Percentiles rank a stretch among this genome's conserved stretches.
These are phyloP conservation scores for Gymnogyps californianus DNA, from an alignment of 2,113 vertebrate genomes.

Conservation along the genomic window DNA sequence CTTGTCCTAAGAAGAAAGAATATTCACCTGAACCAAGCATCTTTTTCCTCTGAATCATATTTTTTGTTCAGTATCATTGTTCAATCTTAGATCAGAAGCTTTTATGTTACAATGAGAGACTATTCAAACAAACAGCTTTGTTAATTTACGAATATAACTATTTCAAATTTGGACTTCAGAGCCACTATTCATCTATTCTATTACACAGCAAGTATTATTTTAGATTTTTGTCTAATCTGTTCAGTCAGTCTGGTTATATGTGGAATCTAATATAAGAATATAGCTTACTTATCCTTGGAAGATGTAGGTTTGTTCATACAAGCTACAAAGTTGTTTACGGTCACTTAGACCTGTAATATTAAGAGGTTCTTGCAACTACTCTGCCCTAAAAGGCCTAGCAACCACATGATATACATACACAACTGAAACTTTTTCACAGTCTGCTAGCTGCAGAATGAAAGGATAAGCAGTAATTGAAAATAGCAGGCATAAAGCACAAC, in stretches of 20 bases:
- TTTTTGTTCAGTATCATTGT: neutral
- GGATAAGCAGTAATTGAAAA: constrained; percentile 13
- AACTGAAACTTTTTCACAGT: neutral
- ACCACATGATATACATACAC: neutral
- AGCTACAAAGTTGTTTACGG: neutral
- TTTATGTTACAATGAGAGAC: neutral
- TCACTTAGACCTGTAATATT: neutral
- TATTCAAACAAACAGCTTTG: neutral
- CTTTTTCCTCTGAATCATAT: neutral
- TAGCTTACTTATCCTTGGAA: neutral
- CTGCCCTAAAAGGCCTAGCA: neutral
- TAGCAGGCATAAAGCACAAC: neutral
- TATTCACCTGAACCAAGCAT: neutral
- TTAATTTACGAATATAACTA: neutral
- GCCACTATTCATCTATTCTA: neutral
- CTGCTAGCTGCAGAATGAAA: neutral
- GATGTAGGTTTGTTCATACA: neutral
- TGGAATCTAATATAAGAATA: neutral
- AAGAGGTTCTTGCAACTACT: neutral
- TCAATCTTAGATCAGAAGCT: neutral
- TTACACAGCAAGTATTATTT: neutral
- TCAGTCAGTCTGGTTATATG: neutral
- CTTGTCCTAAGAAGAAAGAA: neutral
- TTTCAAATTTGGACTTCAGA: neutral
- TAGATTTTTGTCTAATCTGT: neutral